Base-by-base conservation (phyloP, 2,797 vertebrate genomes). In the Esox lucius region DNA sequence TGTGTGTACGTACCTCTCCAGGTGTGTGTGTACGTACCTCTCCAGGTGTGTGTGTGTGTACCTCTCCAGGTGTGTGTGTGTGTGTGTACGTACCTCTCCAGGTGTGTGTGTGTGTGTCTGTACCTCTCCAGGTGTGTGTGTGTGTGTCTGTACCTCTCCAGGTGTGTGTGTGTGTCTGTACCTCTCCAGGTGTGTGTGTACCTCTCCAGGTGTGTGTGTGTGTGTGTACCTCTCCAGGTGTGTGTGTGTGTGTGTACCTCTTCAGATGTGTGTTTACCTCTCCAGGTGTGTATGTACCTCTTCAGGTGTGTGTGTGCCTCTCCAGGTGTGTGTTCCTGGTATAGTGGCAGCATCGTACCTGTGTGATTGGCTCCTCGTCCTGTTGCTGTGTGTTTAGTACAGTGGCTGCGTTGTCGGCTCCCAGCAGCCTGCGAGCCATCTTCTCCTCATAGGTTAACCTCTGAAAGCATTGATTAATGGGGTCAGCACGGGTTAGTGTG, bases 371-470 rank as follows among this genome's bases (percentile, higher is more conserved):
- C 78, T 98, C 96, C 87, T 98, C 97, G 83, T 97, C 96, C 59
- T 94, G 89, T 65, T 97, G 96, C 89, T 97, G 97, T 62, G 95
- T 88, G 72, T 92, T 96, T 87, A 99, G 95, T 81, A 99, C 96
- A 33, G 95, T 97, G 83, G 96, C 96, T 31, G 96, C 97, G 8
- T 93, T 99, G 92, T 98, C 97, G 5, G 97, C 97, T 65, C 97
- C 98, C 81, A 99, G 94, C 76, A 99, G 91, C 53, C 98, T 94
- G 72, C 97, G 97, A 78, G 98, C 97, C 96, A 99, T 99, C 93
- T 98, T 98, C 90, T 99, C 98, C 82, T 99, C 98, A 59, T 99
- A 99, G 0, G 97, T 99, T 93, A 99, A 89, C 90, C 90, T 98
- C 97, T 99, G 93, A 82, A 92, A 84, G 90, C 89, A 94, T 78